phyloP scores from a whole-genome alignment of 2,888 invertebrate genomes.

The Fissipunctia ypsillon region DNA sequence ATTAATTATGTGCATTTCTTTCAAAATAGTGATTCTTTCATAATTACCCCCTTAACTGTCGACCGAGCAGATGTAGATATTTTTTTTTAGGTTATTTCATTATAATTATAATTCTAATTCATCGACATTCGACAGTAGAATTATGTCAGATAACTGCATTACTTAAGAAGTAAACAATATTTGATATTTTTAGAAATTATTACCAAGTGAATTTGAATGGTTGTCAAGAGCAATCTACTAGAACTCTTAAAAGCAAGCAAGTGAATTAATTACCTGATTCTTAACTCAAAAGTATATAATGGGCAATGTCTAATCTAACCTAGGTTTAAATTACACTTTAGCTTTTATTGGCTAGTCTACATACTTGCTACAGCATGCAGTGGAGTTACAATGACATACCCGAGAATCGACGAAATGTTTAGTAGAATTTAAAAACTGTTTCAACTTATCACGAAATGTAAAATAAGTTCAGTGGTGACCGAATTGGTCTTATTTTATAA shows the following conservation, averaged over 20 bases:
- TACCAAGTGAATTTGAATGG: not conserved
- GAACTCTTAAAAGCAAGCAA: not conserved
- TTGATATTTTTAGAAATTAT: not conserved
- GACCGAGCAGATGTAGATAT: not conserved
- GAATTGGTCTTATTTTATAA: not conserved
- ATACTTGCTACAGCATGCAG: not conserved
- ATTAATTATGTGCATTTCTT: not conserved
- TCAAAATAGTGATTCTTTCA: not conserved
- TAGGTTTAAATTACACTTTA: not conserved
- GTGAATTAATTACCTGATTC: not conserved
- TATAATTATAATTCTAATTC: not conserved
- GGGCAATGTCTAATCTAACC: not conserved
- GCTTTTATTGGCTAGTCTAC: slow-evolving; percentile 1
- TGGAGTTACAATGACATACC: not conserved
- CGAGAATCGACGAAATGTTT: not conserved
- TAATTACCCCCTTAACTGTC: too few species aligned
- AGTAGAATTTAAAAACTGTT: slow-evolving; percentile 6
- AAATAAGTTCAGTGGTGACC: not conserved
- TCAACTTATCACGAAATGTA: not conserved
- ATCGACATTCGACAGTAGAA: not conserved
- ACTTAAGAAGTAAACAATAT: not conserved
- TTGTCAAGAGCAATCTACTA: not conserved
- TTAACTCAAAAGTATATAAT: not conserved
- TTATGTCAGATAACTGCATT: not conserved
- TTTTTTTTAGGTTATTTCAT: not conserved